phyloP scores from a whole-genome alignment of 64 coral and sea anemone genomes.

The Pocillopora verrucosa region DNA sequence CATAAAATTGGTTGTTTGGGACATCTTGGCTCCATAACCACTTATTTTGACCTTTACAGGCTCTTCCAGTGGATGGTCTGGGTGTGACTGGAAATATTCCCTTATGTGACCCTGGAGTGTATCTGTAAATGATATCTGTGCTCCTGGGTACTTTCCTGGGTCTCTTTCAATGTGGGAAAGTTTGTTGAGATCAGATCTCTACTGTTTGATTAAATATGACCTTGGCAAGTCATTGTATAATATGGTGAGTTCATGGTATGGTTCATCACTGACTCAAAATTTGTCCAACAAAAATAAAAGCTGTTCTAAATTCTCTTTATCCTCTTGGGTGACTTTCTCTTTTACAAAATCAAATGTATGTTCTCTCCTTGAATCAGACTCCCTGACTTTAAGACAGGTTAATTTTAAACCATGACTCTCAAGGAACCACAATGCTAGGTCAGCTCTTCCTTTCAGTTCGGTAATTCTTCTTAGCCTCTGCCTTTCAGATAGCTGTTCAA shows the following conservation, averaged over 20 bases:
- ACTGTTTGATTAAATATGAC: slow-evolving; percentile 68
- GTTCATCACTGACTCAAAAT: too few species aligned
- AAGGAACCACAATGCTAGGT: too few species aligned
- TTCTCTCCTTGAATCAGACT: too few species aligned
- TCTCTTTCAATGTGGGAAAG: slow-evolving; percentile 29
- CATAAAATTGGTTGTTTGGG: slow-evolving; percentile 21
- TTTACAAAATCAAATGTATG: too few species aligned
- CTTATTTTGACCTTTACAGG: slow-evolving; percentile 53
- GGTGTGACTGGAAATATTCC: slow-evolving; percentile 16
- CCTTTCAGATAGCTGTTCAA: too few species aligned
- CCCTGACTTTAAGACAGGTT: background rate
- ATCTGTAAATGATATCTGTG: slow-evolving; percentile 58
- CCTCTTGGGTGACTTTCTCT: too few species aligned
- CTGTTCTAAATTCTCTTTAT: too few species aligned
- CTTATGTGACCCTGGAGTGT: slow-evolving; percentile 52
- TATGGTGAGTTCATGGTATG: too few species aligned
- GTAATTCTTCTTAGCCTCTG: too few species aligned
- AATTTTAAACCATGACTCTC: too few species aligned
- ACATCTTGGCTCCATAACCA: slow-evolving; percentile 44
- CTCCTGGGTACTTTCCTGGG: slow-evolving; percentile 42
- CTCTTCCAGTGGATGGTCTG: background rate
- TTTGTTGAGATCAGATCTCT: slow-evolving; percentile 49
- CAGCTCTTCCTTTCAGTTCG: too few species aligned
- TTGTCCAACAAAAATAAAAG: too few species aligned
- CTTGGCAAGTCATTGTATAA: slow-evolving; percentile 27